These are phyloP conservation scores for Stomatorhinus walkeri DNA, from an alignment of 2,797 vertebrate genomes.

Conservation along the genomic window DNA sequence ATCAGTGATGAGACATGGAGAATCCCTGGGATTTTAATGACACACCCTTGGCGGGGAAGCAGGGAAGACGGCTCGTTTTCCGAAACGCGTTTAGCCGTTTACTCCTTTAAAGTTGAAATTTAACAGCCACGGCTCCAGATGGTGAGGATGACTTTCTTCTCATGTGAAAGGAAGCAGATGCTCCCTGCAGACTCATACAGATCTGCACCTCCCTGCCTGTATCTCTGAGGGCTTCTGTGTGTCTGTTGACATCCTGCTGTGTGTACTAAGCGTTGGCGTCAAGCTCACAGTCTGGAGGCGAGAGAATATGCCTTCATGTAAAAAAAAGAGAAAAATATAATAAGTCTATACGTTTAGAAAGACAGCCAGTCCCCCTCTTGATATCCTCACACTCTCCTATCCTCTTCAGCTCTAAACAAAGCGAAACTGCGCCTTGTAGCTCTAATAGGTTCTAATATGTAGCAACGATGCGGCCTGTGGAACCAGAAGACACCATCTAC, in stretches of 20 bases:
- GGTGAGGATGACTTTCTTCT: slow-evolving; percentile 5
- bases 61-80: neutral
- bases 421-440: neutral
- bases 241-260: neutral
- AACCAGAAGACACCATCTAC: neutral
- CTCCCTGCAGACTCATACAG: neutral
- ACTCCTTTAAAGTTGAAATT: neutral
- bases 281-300: neutral
- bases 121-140: neutral
- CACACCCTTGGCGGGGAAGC: neutral
- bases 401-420: neutral
- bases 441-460: neutral
- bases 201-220: neutral
- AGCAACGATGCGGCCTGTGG: too few relatives aligned
- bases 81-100: neutral
- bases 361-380: neutral
- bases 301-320: neutral
- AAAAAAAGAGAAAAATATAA: neutral
- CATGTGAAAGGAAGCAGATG: slow-evolving; percentile 3
- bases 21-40: neutral
- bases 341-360: neutral
- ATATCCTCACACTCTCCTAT: neutral
- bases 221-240: neutral
- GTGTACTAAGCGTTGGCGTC: neutral
- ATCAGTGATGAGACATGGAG: neutral